Evolutionary conservation across 92 coral and sea anemone genomes (phyloP), one percentile per base, ranked within the genome.

Genomic region (Porites cylindrica): DNA sequence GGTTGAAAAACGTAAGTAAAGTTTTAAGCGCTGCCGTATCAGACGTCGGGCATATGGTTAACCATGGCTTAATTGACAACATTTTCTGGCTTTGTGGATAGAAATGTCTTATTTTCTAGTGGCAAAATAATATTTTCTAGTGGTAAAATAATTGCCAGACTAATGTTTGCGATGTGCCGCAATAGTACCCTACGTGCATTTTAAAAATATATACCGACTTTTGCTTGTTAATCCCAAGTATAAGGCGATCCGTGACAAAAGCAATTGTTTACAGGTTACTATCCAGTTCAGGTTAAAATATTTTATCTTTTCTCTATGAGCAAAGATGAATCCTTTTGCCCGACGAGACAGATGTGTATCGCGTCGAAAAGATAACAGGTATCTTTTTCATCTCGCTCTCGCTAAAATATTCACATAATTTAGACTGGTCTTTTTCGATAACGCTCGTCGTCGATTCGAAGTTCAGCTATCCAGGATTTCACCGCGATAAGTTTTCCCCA

Each of bases 351-450:
- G n/a, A 26, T 69, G 53, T 51, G 4, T 81, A 38, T 38, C 47
- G 47, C 66, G 38, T 47, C 21, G 51, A 29, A n/a, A 81, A 68
- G 66, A 67, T 69, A 81, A 81, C 18, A 69, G 24, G 8, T 68
- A 81, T 81, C 85, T 66, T 68, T 81, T 64, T 9, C 75, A 81
- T 68, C 85, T 67, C 8, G 7, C 82, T 1, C 43, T 64, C 82
- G 72, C 63, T 67, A 62, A 81, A 24, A 52, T 52, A 81, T 81
- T 68, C 66, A 23, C 85, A 81, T 67, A 67, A 51, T 11, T 80
- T 66, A 32, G 23, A 52, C 8, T 16, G 66, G 69, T 68, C 29
- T 65, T 21, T 69, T 66, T 63, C 32, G 59, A 51, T 67, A 67
- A 24, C 77, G 54, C 64, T 38, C 6, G 47, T 38, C 6, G 47